These are phyloP conservation scores for Rhyzopertha dominica DNA, from an alignment of 1,140 invertebrate genomes.

Conservation along the genomic window DNA sequence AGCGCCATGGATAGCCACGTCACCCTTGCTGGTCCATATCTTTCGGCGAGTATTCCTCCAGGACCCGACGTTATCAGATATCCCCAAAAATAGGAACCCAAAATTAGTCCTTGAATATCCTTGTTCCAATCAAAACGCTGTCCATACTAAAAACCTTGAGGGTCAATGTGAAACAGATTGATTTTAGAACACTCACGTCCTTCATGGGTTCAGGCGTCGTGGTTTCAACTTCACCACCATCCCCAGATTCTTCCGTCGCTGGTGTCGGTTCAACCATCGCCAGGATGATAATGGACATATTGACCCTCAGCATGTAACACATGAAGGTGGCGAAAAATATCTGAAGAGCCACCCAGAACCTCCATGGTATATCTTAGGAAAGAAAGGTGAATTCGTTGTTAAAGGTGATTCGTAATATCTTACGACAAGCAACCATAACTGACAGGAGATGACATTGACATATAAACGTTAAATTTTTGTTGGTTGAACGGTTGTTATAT, in stretches of 20 bases:
- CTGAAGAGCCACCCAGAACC: slow-evolving; percentile 58
- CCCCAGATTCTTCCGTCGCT: slow-evolving; percentile 17
- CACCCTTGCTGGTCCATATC: slow-evolving; percentile 50
- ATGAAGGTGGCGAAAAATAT: slow-evolving; percentile 66
- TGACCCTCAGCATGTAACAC: slow-evolving; percentile 66
- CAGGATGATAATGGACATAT: slow-evolving; percentile 67
- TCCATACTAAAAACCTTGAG: slow-evolving; percentile 25
- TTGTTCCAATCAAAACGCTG: slow-evolving; percentile 52
- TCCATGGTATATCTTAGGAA: no score
- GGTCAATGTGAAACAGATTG: slow-evolving; percentile 7
- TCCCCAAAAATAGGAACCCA: slow-evolving; percentile 64
- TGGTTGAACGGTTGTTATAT: no score
- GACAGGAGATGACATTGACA: no score
- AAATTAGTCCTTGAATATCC: slow-evolving; percentile 56
- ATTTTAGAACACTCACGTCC: slow-evolving; percentile 29
- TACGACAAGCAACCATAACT: no score
- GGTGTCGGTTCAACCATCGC: slow-evolving; percentile 52
- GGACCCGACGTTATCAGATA: slow-evolving; percentile 29
- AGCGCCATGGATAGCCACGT: slow-evolving; percentile 61
- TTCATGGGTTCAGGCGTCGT: slow-evolving; percentile 31
- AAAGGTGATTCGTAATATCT: no score
- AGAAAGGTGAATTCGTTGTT: no score
- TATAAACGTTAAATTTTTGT: no score
- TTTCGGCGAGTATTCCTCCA: slow-evolving; percentile 32
- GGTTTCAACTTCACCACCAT: slow-evolving; percentile 15